Conservation (phyloP, 2,113 vertebrate genomes). For the Ctenodactylus gundi region DNA sequence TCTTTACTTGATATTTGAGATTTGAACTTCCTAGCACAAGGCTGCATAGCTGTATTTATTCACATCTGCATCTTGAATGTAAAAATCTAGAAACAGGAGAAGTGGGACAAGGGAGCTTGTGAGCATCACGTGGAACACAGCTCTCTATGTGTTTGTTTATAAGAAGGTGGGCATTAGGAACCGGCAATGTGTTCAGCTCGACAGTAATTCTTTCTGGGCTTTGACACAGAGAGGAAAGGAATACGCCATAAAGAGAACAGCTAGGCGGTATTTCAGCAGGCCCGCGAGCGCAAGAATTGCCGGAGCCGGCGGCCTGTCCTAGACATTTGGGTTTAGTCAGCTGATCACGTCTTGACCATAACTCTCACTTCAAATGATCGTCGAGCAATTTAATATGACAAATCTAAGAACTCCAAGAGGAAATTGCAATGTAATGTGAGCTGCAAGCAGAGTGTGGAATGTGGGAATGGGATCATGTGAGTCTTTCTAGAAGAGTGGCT, state of each 20-base stretch:
- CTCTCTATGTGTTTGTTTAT: background rate
- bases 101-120: no score
- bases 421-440: slow-evolving; percentile 54
- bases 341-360: slow-evolving; percentile 41
- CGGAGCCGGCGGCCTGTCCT: background rate
- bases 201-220: slow-evolving; percentile 43
- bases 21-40: background rate
- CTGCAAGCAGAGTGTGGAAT: slow-evolving; percentile 19
- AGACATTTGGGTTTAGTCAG: slow-evolving; percentile 30
- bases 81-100: background rate
- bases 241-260: slow-evolving; percentile 48
- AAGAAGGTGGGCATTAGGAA: background rate
- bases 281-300: slow-evolving; percentile 2
- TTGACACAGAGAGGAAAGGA: slow-evolving; percentile 40
- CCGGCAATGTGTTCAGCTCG: background rate
- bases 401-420: slow-evolving; percentile 60
- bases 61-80: background rate
- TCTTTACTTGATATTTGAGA: background rate
- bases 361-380: slow-evolving; percentile 60
- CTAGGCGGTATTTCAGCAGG: background rate
- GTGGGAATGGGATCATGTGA: background rate
- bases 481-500: background rate
- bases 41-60: background rate
- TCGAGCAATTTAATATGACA: slow-evolving; percentile 66
- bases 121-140: background rate